Evolutionary conservation across 2,113 vertebrate species (phyloP).

Genomic region (Corythornis vintsioides): DNA sequence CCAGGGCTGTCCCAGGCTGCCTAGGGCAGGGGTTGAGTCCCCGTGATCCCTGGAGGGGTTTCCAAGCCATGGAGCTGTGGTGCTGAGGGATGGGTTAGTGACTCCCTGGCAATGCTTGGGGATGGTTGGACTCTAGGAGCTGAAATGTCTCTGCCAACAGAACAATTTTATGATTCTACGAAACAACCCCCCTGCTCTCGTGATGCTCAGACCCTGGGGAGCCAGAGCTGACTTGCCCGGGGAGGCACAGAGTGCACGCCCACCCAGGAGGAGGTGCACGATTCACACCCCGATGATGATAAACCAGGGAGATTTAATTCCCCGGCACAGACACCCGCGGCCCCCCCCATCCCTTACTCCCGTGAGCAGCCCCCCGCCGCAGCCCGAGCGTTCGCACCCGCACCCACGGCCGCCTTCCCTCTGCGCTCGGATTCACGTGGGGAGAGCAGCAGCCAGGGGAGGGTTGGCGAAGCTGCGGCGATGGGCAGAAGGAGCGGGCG

Average conservation of each 20-base stretch:
- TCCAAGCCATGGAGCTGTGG: too few species aligned
- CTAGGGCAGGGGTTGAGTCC: too few species aligned
- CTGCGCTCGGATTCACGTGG: neutral
- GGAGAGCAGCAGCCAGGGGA: neutral
- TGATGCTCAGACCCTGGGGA: fast-evolving
- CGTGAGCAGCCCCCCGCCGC: neutral
- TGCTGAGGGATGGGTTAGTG: too few species aligned
- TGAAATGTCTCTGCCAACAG: too few species aligned
- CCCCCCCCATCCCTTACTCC: neutral
- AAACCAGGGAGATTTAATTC: neutral
- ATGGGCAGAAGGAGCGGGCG: neutral
- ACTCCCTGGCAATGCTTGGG: too few species aligned
- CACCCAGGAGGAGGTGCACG: fast-evolving
- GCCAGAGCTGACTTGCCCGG: fast-evolving
- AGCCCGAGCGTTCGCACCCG: neutral
- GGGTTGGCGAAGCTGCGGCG: neutral
- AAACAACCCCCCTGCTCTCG: fast-evolving
- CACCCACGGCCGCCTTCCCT: neutral
- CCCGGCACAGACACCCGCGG: neutral
- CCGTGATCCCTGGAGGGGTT: too few species aligned
- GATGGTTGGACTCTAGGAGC: too few species aligned
- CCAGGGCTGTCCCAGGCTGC: too few species aligned
- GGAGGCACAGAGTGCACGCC: neutral
- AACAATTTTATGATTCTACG: too few species aligned
- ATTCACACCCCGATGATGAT: fast-evolving